Percentiles rank a stretch among this genome's conserved stretches.
phyloP scores from a whole-genome alignment of 53 echinoderm and acorn worm genomes.

The Mesocentrotus franciscanus region DNA sequence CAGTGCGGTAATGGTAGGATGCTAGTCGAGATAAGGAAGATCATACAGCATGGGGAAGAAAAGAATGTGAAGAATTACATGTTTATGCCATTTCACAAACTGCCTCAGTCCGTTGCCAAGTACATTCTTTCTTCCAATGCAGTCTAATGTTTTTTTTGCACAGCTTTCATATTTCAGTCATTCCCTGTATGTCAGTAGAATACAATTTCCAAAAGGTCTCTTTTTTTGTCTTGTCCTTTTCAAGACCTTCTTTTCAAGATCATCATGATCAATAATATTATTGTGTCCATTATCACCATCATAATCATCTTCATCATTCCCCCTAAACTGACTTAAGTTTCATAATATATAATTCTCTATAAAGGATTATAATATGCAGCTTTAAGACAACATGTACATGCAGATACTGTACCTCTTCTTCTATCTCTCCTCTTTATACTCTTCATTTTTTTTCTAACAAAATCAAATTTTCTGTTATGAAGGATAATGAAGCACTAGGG shows the following conservation, averaged over 20 bases:
- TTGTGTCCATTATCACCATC: neutral
- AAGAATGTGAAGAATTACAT: constrained; percentile 50
- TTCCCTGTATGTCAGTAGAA: neutral
- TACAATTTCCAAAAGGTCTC: neutral
- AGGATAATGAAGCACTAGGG: neutral
- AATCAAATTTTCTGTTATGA: neutral
- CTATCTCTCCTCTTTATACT: neutral
- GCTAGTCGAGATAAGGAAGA: neutral
- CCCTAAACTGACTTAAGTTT: too few relatives aligned
- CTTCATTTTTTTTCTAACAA: neutral
- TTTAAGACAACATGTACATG: too few relatives aligned
- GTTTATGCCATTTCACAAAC: constrained; percentile 48
- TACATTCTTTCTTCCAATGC: neutral
- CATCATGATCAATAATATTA: neutral
- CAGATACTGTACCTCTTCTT: too few relatives aligned
- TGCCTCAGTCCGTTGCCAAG: constrained; percentile 11
- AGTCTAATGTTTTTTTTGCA: neutral
- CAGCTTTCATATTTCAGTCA: neutral
- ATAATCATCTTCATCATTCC: neutral
- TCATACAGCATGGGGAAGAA: constrained; percentile 21
- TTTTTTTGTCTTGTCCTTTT: neutral
- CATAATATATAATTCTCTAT: too few relatives aligned
- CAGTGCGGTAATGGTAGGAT: constrained; percentile 31
- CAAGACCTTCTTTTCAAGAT: neutral
- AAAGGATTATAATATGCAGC: too few relatives aligned